A percentile compares a stretch with the other conserved stretches of the same genome.
phyloP scores from a whole-genome alignment of 2,113 vertebrate species.

The Myotis davidii region DNA sequence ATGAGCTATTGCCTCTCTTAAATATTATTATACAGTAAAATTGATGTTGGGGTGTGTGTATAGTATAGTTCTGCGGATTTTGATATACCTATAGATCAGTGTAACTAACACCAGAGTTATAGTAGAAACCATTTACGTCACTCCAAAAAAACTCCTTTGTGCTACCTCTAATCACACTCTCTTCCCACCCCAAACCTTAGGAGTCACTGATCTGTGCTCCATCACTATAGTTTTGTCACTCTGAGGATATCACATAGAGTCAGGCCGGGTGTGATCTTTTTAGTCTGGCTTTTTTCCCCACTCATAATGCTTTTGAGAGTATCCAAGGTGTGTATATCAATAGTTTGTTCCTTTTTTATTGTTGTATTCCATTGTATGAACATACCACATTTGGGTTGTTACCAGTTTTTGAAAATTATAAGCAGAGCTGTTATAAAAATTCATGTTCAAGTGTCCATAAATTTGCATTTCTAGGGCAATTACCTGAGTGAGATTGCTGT shows the following conservation, averaged over 20 bases:
- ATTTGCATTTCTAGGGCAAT: constrained; percentile 25
- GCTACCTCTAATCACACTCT: not conserved
- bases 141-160: not conserved
- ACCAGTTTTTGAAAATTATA: constrained; percentile 46
- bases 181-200: not conserved
- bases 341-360: constrained; percentile 51
- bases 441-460: constrained; percentile 11
- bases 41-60: not conserved
- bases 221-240: constrained; percentile 44
- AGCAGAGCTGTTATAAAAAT: constrained; percentile 34
- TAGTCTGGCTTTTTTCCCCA: constrained; percentile 26
- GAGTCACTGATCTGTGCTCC: not conserved
- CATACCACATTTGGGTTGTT: constrained; percentile 5
- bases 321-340: constrained; percentile 15
- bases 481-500: not conserved
- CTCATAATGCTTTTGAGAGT: constrained; percentile 50
- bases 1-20: not conserved
- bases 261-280: not conserved
- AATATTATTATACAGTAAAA: not conserved
- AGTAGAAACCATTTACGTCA: not conserved
- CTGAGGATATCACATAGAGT: constrained; percentile 12
- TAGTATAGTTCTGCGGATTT: constrained; percentile 3
- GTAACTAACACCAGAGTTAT: not conserved
- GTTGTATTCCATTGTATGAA: not conserved
- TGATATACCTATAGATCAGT: not conserved